Conservation (phyloP, 2,888 invertebrate genomes). For the Thereva nobilitata region DNA sequence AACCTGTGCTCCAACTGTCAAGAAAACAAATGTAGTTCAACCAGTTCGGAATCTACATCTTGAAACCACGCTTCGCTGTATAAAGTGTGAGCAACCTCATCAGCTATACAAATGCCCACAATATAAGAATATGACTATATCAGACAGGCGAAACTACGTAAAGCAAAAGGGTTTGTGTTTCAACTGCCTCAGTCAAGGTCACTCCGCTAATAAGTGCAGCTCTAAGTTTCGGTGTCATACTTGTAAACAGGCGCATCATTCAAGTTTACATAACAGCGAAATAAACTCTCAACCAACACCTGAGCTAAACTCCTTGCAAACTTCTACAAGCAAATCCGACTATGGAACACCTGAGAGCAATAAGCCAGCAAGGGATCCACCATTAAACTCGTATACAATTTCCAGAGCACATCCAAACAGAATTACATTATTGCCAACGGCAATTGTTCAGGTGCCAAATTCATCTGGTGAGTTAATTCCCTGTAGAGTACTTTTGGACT, state of each 20-base stretch:
- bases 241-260: conserved; percentile 7
- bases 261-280: conserved; percentile 3
- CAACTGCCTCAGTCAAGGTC: conserved; percentile 12
- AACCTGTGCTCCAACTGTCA: background rate
- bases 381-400: background rate
- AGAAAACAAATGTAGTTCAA: background rate
- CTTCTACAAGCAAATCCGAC: too few species aligned
- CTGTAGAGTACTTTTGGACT: background rate
- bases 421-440: background rate
- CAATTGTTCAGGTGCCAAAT: background rate
- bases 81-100: background rate
- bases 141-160: background rate
- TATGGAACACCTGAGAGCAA: too few species aligned
- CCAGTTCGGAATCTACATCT: background rate
- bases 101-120: background rate
- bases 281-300: background rate
- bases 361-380: too few species aligned
- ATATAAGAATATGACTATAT: conserved; percentile 5
- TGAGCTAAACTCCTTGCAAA: background rate
- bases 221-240: conserved; percentile 3
- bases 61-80: background rate
- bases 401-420: background rate
- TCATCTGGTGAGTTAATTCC: background rate
- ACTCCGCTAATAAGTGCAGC: conserved; percentile 2
- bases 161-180: conserved; percentile 12